A percentile compares a stretch with the other conserved stretches of the same genome.
phyloP scores from a whole-genome alignment of 2,797 vertebrate species.

The Hirundo rustica region DNA sequence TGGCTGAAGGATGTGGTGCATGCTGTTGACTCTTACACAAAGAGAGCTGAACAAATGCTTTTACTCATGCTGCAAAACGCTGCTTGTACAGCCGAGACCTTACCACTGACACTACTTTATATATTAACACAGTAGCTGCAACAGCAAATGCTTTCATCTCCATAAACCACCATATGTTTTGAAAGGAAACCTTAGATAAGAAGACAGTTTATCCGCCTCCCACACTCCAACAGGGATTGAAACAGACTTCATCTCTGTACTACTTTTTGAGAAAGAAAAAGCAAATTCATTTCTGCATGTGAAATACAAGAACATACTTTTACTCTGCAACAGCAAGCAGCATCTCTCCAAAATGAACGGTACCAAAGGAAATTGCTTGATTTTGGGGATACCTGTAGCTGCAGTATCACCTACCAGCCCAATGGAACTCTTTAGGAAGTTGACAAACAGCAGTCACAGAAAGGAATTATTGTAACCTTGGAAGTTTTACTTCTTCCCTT shows the following conservation, averaged over 20 bases:
- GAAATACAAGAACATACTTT: background rate
- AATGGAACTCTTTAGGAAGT: background rate
- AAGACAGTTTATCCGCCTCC: background rate
- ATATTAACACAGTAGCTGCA: background rate
- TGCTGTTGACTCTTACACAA: background rate
- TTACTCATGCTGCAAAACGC: background rate
- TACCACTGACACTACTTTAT: background rate
- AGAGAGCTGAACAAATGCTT: conserved; percentile 17
- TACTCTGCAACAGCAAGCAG: background rate
- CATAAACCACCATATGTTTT: background rate
- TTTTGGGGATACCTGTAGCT: background rate
- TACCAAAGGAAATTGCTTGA: background rate
- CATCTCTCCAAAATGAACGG: background rate
- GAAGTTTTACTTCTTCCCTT: background rate
- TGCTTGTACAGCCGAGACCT: background rate
- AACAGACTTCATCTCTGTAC: background rate
- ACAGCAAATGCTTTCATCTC: background rate
- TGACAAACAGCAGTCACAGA: background rate
- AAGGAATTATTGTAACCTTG: background rate
- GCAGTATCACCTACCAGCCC: background rate
- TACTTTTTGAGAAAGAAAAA: background rate
- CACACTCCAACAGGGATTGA: background rate
- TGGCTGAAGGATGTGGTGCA: background rate
- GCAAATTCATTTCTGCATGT: background rate
- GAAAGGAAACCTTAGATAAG: background rate